Evolutionary conservation across 2,113 vertebrate species (phyloP).

Genomic region (Rattus rattus): DNA sequence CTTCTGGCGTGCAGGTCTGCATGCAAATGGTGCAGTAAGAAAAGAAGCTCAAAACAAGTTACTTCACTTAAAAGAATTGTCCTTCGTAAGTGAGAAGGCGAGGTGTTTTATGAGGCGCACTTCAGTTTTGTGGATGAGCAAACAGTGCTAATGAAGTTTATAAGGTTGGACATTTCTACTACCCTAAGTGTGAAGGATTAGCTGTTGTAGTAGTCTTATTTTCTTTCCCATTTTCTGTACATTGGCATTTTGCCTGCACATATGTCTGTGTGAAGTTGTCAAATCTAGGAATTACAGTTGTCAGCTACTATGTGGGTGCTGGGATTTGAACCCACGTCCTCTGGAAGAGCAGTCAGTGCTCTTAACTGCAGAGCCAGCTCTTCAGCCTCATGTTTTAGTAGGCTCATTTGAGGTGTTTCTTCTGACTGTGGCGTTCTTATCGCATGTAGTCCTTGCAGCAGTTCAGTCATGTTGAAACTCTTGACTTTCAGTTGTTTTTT

Average conservation of each 20-base stretch:
- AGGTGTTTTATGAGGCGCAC: background rate
- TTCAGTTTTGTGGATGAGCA: background rate
- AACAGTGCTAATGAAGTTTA: background rate
- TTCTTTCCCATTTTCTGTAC: too few relatives aligned
- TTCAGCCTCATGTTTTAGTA: background rate
- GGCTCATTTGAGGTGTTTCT: background rate
- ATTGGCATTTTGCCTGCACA: too few relatives aligned
- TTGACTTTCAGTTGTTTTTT: background rate
- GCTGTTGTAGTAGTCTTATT: background rate
- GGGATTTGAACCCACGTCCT: too few relatives aligned
- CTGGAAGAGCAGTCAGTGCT: too few relatives aligned
- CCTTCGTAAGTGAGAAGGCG: background rate
- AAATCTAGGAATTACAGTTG: too few relatives aligned
- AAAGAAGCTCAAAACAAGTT: background rate
- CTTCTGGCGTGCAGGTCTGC: too few relatives aligned
- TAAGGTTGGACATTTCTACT: background rate
- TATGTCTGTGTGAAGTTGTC: too few relatives aligned
- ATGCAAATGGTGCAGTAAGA: too few relatives aligned
- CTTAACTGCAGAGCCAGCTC: too few relatives aligned
- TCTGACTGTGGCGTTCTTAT: too few relatives aligned
- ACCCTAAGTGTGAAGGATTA: background rate
- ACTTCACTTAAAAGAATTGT: background rate
- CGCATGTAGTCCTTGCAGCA: background rate
- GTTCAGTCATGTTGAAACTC: background rate
- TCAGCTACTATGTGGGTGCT: too few relatives aligned